Conservation (phyloP, 2,888 invertebrate genomes). For the Hirtodrosophila trivittata region DNA sequence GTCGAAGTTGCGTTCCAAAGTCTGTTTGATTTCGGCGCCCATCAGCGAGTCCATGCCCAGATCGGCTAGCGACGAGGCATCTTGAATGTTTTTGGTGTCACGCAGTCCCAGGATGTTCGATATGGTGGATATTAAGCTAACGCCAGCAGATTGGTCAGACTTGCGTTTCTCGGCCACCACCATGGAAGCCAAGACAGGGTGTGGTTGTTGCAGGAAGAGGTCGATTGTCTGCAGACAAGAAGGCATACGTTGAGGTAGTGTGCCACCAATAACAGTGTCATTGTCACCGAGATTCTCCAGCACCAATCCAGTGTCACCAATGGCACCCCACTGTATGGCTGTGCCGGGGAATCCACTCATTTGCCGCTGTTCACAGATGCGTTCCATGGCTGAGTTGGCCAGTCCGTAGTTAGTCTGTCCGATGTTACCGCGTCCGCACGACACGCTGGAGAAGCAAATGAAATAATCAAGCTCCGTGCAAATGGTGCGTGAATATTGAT, state of each 20-base stretch:
- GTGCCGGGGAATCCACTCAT: conserved; percentile 92
- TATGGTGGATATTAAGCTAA: conserved; percentile 90
- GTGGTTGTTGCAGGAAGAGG: conserved; percentile 93
- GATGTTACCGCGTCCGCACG: conserved; percentile 97
- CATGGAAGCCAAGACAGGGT: conserved; percentile 92
- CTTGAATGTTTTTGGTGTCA: conserved; percentile 91
- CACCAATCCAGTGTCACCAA: conserved; percentile 98
- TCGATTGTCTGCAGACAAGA: conserved; percentile 96
- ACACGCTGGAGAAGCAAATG: conserved; percentile 97
- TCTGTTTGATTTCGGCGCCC: conserved; percentile 99
- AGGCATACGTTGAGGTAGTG: conserved; percentile 97
- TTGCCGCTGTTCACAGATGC: conserved; percentile 94
- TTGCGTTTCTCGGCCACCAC: conserved; percentile 94
- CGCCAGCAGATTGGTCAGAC: conserved; percentile 85
- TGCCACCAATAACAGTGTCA: conserved; percentile 96
- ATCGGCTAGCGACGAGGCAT: conserved; percentile 92
- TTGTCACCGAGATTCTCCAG: conserved; percentile 95
- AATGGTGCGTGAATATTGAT: conserved; percentile 89
- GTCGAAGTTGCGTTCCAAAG: conserved; percentile 96
- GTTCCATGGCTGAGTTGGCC: conserved; percentile 99
- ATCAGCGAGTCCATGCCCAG: conserved; percentile 99
- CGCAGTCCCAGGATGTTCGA: conserved; percentile 96
- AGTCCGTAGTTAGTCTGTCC: conserved; percentile 99
- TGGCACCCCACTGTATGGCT: conserved; percentile 99
- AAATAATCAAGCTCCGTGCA: conserved; percentile 95